A percentile compares a stretch with the other conserved stretches of the same genome.
Conservation (phyloP, 2,113 vertebrate species). For the Dicrurus megarhynchus region DNA sequence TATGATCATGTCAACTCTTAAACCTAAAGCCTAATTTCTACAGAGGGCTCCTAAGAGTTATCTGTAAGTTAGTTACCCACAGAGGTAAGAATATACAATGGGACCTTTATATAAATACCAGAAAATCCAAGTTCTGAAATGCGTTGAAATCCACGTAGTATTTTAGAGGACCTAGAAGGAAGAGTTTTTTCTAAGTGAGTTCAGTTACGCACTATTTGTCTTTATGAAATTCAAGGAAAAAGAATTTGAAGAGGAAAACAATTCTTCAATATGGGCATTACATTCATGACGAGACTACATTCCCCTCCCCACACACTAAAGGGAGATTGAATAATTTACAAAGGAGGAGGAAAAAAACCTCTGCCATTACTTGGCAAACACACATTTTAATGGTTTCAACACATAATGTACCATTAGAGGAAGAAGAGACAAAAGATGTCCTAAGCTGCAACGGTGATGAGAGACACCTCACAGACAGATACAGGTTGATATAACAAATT, state of each 20-base stretch:
- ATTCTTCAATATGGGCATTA: background rate
- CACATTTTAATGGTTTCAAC: background rate
- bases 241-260: background rate
- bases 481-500: background rate
- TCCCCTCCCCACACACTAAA: background rate
- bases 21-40: background rate
- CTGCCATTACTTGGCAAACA: background rate
- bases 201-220: background rate
- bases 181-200: background rate
- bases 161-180: background rate
- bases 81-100: background rate
- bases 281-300: background rate
- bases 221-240: background rate
- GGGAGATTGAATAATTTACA: background rate
- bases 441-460: background rate
- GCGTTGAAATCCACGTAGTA: background rate
- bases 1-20: background rate
- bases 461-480: background rate
- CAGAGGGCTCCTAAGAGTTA: background rate
- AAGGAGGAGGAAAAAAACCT: background rate
- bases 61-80: background rate
- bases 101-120: background rate
- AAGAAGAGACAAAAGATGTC: background rate
- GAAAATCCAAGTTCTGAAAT: background rate
- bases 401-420: background rate